These are phyloP conservation scores for Plusia festucae DNA, from an alignment of 2,888 invertebrate genomes.

Conservation along the genomic window DNA sequence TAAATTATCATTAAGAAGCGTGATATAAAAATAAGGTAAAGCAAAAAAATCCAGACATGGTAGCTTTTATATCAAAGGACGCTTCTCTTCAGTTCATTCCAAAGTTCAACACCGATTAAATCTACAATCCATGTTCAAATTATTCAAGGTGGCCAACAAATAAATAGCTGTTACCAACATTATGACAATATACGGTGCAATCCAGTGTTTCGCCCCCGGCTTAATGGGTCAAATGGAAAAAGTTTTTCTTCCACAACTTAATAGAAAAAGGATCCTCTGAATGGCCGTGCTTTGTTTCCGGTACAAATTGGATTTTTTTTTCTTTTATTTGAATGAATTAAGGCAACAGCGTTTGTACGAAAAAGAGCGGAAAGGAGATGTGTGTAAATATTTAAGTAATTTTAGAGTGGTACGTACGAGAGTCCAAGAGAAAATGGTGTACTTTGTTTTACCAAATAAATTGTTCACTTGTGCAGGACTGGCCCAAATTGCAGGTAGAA, in stretches of 20 bases:
- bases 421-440: neutral
- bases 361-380: slow-evolving; percentile 5
- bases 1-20: too few relatives aligned
- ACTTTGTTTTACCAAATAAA: too few relatives aligned
- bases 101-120: neutral
- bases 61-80: too few relatives aligned
- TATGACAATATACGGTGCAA: slow-evolving; percentile 49
- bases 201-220: slow-evolving; percentile 42
- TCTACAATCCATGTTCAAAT: neutral
- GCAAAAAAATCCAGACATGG: too few relatives aligned
- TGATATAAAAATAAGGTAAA: too few relatives aligned
- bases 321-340: slow-evolving; percentile 65
- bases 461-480: too few relatives aligned
- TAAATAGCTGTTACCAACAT: slow-evolving; percentile 43
- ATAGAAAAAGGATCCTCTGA: slow-evolving; percentile 64
- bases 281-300: slow-evolving; percentile 65
- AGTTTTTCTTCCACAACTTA: slow-evolving; percentile 66
- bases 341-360: slow-evolving; percentile 28
- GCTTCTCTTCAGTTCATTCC: too few relatives aligned
- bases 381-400: neutral
- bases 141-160: slow-evolving; percentile 13
- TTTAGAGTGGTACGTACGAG: neutral
- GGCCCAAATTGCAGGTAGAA: too few relatives aligned
- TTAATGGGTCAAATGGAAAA: slow-evolving; percentile 70
- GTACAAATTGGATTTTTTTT: slow-evolving; percentile 66